A percentile compares a stretch with the other conserved stretches of the same genome.
Evolutionary conservation across 2,113 vertebrate genomes (phyloP).

Genomic region (Labeo catla): DNA sequence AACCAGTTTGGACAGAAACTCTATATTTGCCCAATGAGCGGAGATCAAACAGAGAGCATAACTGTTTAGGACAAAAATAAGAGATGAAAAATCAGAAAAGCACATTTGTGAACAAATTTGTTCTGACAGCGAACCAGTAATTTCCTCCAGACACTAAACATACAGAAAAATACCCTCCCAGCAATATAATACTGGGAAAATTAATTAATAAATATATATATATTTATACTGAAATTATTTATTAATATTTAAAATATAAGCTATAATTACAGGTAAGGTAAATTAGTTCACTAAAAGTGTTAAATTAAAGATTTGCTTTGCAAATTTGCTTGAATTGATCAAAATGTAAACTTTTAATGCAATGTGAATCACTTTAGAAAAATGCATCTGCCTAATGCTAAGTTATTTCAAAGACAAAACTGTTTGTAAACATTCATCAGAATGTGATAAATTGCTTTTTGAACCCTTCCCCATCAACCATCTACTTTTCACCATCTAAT

Average conservation of each 20-base stretch:
- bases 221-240: not conserved
- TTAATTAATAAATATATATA: not conserved
- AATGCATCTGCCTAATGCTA: not conserved
- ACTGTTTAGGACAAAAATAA: not conserved
- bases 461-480: not conserved
- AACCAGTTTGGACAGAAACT: slow-evolving; percentile 13
- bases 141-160: not conserved
- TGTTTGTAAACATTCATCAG: not conserved
- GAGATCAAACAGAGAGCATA: slow-evolving; percentile 9
- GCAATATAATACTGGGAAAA: not conserved
- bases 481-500: not conserved
- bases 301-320: not conserved
- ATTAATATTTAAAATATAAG: too few relatives aligned
- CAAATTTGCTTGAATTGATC: not conserved
- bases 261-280: too few relatives aligned
- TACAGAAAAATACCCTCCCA: not conserved
- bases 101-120: not conserved
- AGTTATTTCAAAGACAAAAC: not conserved
- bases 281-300: not conserved
- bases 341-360: not conserved
- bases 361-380: not conserved
- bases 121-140: not conserved
- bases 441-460: too few relatives aligned
- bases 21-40: not conserved
- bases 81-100: not conserved